A percentile compares a stretch with the other conserved stretches of the same genome.
Conservation (phyloP, 2,888 invertebrate genomes). For the Adelognathus sp. region DNA sequence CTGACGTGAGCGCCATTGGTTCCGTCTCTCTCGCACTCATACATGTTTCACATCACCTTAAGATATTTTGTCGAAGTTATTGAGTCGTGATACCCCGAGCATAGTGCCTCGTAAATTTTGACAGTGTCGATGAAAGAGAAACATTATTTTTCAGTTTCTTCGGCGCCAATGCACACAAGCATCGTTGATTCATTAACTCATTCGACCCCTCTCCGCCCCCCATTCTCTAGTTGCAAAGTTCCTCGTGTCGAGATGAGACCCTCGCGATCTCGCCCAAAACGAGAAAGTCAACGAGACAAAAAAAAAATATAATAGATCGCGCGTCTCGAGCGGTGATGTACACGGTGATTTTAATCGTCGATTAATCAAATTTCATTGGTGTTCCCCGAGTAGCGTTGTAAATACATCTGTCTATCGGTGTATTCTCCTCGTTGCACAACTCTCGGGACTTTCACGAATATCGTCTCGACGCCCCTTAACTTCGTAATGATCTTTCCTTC, state of each 20-base stretch:
- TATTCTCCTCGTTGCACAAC: constrained; percentile 47
- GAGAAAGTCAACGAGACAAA: constrained; percentile 6
- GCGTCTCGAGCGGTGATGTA: neutral
- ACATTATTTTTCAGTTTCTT: no score
- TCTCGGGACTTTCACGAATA: constrained; percentile 56
- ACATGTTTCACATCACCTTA: no score
- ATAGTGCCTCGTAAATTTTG: no score
- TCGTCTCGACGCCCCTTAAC: constrained; percentile 2
- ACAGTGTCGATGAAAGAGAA: no score
- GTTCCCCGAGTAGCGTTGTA: neutral
- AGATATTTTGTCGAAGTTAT: no score
- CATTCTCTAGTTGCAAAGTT: neutral
- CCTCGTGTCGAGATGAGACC: neutral
- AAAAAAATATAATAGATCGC: constrained; percentile 4
- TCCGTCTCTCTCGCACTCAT: no score
- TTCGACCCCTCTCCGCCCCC: no score
- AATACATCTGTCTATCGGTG: constrained; percentile 37
- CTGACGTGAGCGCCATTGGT: no score
- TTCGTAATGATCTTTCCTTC: neutral
- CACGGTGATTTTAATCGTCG: constrained; percentile 14
- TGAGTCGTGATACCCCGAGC: no score
- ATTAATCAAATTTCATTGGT: constrained; percentile 49
- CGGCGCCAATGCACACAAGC: no score
- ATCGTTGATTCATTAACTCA: neutral
- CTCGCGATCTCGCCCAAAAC: neutral